Evolutionary conservation across 64 coral and sea anemone genomes (phyloP).

Genomic region (Pachyseris speciosa): DNA sequence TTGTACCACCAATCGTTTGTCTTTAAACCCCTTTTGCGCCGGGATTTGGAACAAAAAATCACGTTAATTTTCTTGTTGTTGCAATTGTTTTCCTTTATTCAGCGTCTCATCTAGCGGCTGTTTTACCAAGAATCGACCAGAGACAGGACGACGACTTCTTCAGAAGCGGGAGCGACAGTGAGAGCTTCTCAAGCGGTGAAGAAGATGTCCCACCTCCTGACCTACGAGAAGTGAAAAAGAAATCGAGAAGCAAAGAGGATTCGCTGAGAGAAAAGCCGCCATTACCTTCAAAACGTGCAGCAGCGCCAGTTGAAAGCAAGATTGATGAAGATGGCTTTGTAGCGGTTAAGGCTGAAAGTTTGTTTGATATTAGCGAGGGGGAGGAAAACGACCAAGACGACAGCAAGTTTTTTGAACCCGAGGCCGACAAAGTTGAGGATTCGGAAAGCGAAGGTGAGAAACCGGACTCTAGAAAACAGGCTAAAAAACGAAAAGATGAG

Average conservation of each 20-base stretch:
- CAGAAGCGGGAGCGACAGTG: slow-evolving; percentile 57
- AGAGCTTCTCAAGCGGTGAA: slow-evolving; percentile 62
- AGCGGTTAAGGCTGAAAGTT: slow-evolving; percentile 57
- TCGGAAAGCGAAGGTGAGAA: neutral
- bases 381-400: slow-evolving; percentile 31
- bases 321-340: slow-evolving; percentile 11
- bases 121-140: slow-evolving; percentile 75
- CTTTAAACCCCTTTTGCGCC: no score
- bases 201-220: slow-evolving; percentile 34
- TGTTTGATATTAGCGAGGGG: slow-evolving; percentile 70
- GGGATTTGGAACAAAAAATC: no score
- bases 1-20: no score
- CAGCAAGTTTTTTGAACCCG: slow-evolving; percentile 6
- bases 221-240: slow-evolving; percentile 65
- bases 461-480: neutral
- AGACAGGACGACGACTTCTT: slow-evolving; percentile 77
- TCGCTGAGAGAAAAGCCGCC: slow-evolving; percentile 27
- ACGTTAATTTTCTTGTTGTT: neutral
- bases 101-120: slow-evolving; percentile 81
- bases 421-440: slow-evolving; percentile 8
- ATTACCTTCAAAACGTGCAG: neutral
- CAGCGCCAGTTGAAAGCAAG: neutral
- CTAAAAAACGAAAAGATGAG: neutral
- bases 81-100: neutral
- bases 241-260: slow-evolving; percentile 38